These are phyloP conservation scores for Podarcis lilfordi DNA, from an alignment of 2,797 vertebrate genomes.

Conservation along the genomic window DNA sequence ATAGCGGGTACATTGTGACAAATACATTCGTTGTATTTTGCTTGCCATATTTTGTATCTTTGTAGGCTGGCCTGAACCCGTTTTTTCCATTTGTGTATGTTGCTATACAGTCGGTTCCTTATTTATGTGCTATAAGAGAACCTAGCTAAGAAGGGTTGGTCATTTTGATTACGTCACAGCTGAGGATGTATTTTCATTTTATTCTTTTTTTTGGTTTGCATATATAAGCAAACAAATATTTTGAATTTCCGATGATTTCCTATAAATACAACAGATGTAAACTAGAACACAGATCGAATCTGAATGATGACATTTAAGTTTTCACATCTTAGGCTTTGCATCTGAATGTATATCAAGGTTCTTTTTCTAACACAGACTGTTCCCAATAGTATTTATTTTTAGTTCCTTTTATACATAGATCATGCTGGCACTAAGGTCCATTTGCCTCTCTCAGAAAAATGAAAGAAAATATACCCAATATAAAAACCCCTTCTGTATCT, in stretches of 20 bases:
- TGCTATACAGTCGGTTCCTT: too few relatives aligned
- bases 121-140: slow-evolving; percentile 10
- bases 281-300: slow-evolving; percentile 15
- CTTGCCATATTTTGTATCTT: too few relatives aligned
- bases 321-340: background rate
- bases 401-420: slow-evolving; percentile 12
- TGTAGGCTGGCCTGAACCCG: too few relatives aligned
- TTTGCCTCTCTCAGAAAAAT: slow-evolving; percentile 6
- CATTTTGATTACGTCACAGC: slow-evolving; percentile 7
- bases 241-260: slow-evolving; percentile 21
- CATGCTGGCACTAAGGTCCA: slow-evolving; percentile 13
- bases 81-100: too few relatives aligned
- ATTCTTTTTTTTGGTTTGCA: slow-evolving; percentile 25
- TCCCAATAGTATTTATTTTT: slow-evolving; percentile 15
- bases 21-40: too few relatives aligned
- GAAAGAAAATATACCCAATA: slow-evolving; percentile 9
- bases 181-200: slow-evolving; percentile 2
- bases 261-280: background rate
- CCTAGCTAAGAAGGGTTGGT: background rate
- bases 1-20: too few relatives aligned
- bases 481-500: background rate
- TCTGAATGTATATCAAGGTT: background rate
- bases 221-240: background rate
- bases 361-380: slow-evolving; percentile 28
- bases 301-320: background rate